Conservation (phyloP, 2,888 invertebrate genomes). For the Ecdyonurus torrentis region DNA sequence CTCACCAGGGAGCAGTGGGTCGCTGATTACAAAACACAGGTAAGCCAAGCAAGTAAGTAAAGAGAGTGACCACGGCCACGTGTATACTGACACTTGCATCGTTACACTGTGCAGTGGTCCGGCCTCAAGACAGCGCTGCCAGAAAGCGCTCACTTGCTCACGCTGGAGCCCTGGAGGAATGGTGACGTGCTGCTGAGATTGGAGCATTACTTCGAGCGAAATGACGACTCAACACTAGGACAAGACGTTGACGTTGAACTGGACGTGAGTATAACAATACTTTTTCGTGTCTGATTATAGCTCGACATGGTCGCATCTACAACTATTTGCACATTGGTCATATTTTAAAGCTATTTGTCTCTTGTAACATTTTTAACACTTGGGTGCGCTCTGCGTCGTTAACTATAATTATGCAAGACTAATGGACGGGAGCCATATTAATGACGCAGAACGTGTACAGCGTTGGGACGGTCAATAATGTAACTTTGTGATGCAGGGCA, state of each 20-base stretch:
- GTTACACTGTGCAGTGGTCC: conserved; percentile 30
- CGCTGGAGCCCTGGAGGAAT: conserved; percentile 58
- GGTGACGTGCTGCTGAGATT: conserved; percentile 48
- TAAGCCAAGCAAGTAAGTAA: conserved; percentile 16
- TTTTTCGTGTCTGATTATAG: no score
- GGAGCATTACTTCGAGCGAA: conserved; percentile 54
- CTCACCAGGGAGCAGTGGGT: conserved; percentile 35
- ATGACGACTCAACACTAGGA: conserved; percentile 39
- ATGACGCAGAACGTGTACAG: no score
- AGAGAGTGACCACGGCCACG: background rate
- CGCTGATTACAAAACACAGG: conserved; percentile 26
- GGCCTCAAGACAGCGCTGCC: conserved; percentile 41
- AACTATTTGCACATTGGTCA: no score
- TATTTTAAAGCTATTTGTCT: no score
- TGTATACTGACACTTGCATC: background rate
- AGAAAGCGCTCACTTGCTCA: conserved; percentile 53
- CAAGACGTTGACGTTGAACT: conserved; percentile 29
- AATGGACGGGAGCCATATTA: no score
- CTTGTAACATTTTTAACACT: no score
- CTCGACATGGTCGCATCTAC: no score
- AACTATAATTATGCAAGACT: no score
- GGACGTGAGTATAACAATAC: no score
- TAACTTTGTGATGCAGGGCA: background rate
- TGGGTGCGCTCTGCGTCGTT: no score
- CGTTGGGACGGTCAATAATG: no score